Evolutionary conservation across 1,140 invertebrate species (phyloP).

Genomic region (Scaptomyza montana): DNA sequence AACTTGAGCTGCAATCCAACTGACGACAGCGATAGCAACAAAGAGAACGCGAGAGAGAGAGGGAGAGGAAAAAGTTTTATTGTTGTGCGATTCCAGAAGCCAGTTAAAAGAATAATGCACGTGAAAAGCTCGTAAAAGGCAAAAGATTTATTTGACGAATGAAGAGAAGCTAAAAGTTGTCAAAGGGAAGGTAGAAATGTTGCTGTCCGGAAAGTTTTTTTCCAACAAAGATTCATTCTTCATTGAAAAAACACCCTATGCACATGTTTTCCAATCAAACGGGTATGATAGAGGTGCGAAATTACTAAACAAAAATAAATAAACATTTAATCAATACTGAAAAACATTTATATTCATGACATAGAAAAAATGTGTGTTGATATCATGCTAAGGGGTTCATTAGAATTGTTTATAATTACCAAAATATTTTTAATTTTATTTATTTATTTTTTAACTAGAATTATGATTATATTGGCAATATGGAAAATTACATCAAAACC

Average conservation of each 20-base stretch:
- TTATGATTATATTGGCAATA: too few relatives aligned
- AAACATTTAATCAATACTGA: not conserved
- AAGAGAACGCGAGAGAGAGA: not conserved
- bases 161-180: too few relatives aligned
- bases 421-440: too few relatives aligned
- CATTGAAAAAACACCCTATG: not conserved
- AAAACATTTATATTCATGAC: too few relatives aligned
- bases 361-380: too few relatives aligned
- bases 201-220: conserved; percentile 41
- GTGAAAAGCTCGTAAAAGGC: conserved; percentile 35
- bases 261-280: not conserved
- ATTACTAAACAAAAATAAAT: not conserved
- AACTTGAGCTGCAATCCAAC: not conserved
- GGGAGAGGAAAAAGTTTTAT: not conserved
- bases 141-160: conserved; percentile 8
- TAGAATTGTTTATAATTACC: too few relatives aligned
- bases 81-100: not conserved
- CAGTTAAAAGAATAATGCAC: conserved; percentile 25
- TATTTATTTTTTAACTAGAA: too few relatives aligned
- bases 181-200: not conserved
- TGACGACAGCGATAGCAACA: not conserved
- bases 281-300: not conserved
- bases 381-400: too few relatives aligned
- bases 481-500: too few relatives aligned
- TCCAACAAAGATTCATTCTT: conserved; percentile 1